These are phyloP conservation scores for Cheilosia impressa DNA, from an alignment of 2,888 invertebrate genomes.

Conservation along the genomic window DNA sequence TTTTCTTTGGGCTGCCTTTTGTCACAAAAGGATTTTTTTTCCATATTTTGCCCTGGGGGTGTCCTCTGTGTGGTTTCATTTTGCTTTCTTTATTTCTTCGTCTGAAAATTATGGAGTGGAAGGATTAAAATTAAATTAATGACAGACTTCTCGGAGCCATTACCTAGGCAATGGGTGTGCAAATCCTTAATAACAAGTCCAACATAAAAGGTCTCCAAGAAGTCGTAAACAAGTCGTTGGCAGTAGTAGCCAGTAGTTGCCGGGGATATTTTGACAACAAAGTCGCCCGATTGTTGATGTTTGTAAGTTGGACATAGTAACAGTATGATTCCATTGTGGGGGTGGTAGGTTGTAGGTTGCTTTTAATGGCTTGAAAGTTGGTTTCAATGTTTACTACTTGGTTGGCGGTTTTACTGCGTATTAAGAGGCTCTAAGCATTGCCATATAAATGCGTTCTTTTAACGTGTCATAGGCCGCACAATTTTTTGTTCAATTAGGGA, in stretches of 20 bases:
- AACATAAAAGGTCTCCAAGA: background rate
- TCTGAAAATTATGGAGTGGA: constrained; percentile 57
- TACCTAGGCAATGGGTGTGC: background rate
- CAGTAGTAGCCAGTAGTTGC: background rate
- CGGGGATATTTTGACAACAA: background rate
- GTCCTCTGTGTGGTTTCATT: constrained; percentile 43
- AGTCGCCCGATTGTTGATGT: too few relatives aligned
- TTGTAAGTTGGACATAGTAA: too few relatives aligned
- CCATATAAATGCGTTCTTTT: too few relatives aligned
- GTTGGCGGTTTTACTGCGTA: too few relatives aligned
- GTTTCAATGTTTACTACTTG: too few relatives aligned
- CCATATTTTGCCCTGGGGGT: constrained; percentile 48
- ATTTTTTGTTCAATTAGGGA: too few relatives aligned
- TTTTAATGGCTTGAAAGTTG: too few relatives aligned
- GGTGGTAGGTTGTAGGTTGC: too few relatives aligned
- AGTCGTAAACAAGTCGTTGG: background rate
- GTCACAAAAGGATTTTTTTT: constrained; percentile 52
- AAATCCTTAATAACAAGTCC: background rate
- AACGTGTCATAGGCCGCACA: too few relatives aligned
- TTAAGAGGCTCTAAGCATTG: too few relatives aligned
- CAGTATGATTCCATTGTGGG: too few relatives aligned
- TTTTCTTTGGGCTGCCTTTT: constrained; percentile 29
- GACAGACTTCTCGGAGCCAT: constrained; percentile 2
- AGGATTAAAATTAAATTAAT: constrained; percentile 60
- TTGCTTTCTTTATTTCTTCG: constrained; percentile 30